A percentile compares a stretch with the other conserved stretches of the same genome.
Conservation (phyloP, 2,888 invertebrate species). For the Drosophila diplacantha region DNA sequence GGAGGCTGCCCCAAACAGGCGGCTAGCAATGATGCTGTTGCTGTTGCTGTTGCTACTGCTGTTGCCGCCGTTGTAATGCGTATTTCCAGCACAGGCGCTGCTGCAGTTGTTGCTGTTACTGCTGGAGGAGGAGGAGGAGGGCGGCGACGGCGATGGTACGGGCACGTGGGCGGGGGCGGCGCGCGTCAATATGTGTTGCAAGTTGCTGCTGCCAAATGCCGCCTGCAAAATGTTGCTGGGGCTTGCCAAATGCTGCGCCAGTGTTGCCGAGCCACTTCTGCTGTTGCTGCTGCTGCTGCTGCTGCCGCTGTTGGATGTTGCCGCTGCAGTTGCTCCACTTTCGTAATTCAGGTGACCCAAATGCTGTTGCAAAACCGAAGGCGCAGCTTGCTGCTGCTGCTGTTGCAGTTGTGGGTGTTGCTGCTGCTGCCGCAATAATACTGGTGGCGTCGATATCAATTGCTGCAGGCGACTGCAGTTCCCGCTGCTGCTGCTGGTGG, state of each 20-base stretch:
- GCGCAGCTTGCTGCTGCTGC: constrained; percentile 49
- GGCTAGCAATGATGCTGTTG: constrained; percentile 74
- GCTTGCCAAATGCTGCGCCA: constrained; percentile 73
- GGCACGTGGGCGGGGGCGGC: constrained; percentile 49
- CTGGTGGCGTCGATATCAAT: constrained; percentile 75
- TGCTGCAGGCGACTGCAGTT: constrained; percentile 76
- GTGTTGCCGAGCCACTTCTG: constrained; percentile 69
- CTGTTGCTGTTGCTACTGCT: constrained; percentile 51
- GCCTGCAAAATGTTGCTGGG: constrained; percentile 71
- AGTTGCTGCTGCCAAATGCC: constrained; percentile 63
- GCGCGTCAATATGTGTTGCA: constrained; percentile 69
- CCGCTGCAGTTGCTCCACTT: constrained; percentile 67
- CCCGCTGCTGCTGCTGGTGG: constrained; percentile 58
- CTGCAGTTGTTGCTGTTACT: constrained; percentile 54
- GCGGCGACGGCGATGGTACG: constrained; percentile 43
- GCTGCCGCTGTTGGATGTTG: constrained; percentile 29
- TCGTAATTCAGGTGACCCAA: constrained; percentile 77
- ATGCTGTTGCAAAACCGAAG: constrained; percentile 76
- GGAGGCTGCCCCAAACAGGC: constrained; percentile 64
- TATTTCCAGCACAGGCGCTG: constrained; percentile 66
- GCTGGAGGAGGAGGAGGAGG: constrained; percentile 41
- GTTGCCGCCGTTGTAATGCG: constrained; percentile 67
- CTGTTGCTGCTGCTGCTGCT: constrained; percentile 32
- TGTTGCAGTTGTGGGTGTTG: constrained; percentile 31
- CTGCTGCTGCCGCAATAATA: constrained; percentile 64